Evolutionary conservation across 2,797 vertebrate species (phyloP), one percentile per base, ranked within the genome.

Genomic region (Protonibea diacanthus): DNA sequence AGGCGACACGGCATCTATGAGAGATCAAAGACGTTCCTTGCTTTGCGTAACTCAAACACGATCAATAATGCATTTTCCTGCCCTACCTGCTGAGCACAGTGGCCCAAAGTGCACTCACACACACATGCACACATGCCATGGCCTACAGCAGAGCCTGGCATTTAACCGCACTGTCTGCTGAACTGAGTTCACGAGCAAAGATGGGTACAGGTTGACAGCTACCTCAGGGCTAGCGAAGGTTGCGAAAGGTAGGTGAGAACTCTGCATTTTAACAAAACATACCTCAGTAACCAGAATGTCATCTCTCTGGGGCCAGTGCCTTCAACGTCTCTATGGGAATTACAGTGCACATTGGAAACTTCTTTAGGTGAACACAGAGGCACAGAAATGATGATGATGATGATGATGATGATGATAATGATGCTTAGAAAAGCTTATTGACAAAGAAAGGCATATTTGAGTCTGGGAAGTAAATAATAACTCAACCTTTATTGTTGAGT

Each of bases 11-110:
- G 67, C 63, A 53, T 86, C 92, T 86, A 79, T 69, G 61, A 57
- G 78, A 89, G 90, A 94, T 94, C 91, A 94, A 94, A 94, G 90
- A 52, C 47, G 74, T 65, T 78, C 55, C 84, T 89, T 91, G 81
- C 89, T 92, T 89, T 92, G 89, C 89, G 90, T 89, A 83, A 83
- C 91, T 92, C 86, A 89, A 92, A 92, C 84, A 78, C 66, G 61
- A 90, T 94, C 87, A 94, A 92, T 91, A 93, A 93, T 93, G 87
- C 57, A 93, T 87, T 88, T 83, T 78, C 78, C n/a, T 86, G 64
- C 77, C 82, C 52, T 83, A 88, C 90, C 89, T 83, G 82, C 65
- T 14, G 6, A 73, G 80, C 64, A 38, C 71, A 67, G 20, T 20
- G 74, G 45, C 59, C 71, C 47, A 13, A 33, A 40, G 75, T 55